These are phyloP conservation scores for Apodemus speciosus DNA, from an alignment of 2,113 vertebrate genomes.

Conservation along the genomic window DNA sequence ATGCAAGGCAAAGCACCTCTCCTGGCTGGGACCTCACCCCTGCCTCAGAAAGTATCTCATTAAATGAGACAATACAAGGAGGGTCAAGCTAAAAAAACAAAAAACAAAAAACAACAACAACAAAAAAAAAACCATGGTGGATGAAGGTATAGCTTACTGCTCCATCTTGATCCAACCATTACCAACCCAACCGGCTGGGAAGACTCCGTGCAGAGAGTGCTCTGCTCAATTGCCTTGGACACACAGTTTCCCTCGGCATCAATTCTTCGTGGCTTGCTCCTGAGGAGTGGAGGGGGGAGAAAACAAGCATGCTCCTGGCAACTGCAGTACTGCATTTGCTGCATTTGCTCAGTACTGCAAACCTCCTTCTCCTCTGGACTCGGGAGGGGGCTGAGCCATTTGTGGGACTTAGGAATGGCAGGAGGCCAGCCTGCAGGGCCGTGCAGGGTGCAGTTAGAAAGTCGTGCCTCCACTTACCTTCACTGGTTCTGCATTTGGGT, in stretches of 20 bases:
- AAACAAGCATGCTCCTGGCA: rapidly evolving
- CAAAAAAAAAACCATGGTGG: neutral
- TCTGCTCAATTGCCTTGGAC: neutral
- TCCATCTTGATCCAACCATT: neutral
- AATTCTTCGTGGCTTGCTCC: neutral
- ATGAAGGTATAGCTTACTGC: conserved; percentile 20
- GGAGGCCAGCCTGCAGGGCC: neutral
- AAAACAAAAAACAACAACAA: no score
- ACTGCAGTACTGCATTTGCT: rapidly evolving
- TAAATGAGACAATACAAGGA: conserved; percentile 42
- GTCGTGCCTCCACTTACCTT: neutral
- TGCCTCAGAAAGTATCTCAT: conserved; percentile 47
- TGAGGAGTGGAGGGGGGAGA: neutral
- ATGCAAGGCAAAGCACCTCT: neutral
- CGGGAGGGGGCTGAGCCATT: neutral
- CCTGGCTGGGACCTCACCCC: neutral
- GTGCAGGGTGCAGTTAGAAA: neutral
- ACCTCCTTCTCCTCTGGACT: neutral
- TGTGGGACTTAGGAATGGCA: no score
- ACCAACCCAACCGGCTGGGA: conserved; percentile 14
- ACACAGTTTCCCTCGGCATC: neutral
- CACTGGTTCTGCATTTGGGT: neutral
- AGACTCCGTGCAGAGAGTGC: neutral
- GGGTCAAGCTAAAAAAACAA: neutral
- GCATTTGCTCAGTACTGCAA: rapidly evolving